Conservation (phyloP, 2,888 invertebrate genomes). For the Lasioglossum leucozonium region DNA sequence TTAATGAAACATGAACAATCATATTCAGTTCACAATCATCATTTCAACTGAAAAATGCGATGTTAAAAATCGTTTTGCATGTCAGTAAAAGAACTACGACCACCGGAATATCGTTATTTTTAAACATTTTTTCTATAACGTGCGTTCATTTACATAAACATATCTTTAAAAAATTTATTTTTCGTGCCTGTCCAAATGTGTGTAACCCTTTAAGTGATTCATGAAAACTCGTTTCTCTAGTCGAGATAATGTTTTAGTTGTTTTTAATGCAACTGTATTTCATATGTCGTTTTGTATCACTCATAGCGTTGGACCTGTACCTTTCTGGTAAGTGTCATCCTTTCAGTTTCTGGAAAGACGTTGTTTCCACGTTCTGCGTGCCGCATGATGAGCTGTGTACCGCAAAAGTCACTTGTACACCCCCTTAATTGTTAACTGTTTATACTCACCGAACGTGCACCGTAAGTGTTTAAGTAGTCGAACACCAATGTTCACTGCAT, state of each 20-base stretch:
- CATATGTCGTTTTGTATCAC: conserved; percentile 80
- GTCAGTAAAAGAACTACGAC: background rate
- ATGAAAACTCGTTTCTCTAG: conserved; percentile 6
- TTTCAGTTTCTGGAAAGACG: conserved; percentile 57
- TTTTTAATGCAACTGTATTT: conserved; percentile 74
- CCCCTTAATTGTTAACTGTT: conserved; percentile 4
- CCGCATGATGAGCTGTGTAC: conserved; percentile 50
- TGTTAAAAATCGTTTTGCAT: background rate
- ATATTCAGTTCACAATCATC: background rate
- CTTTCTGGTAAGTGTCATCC: conserved; percentile 82
- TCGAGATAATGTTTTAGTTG: conserved; percentile 44
- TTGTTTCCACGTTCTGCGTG: conserved; percentile 42
- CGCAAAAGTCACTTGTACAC: conserved; percentile 25
- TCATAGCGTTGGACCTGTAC: conserved; percentile 84
- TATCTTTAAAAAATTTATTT: background rate
- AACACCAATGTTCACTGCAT: background rate
- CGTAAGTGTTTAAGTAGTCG: background rate
- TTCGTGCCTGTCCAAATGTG: background rate
- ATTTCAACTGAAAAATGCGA: background rate
- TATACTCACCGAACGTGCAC: conserved; percentile 9
- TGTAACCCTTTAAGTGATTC: background rate
- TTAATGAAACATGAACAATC: background rate
- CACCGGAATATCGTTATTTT: background rate
- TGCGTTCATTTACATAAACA: background rate
- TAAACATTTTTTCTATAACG: background rate